Conservation (phyloP, 1,140 invertebrate species). For the Maniola jurtina region DNA sequence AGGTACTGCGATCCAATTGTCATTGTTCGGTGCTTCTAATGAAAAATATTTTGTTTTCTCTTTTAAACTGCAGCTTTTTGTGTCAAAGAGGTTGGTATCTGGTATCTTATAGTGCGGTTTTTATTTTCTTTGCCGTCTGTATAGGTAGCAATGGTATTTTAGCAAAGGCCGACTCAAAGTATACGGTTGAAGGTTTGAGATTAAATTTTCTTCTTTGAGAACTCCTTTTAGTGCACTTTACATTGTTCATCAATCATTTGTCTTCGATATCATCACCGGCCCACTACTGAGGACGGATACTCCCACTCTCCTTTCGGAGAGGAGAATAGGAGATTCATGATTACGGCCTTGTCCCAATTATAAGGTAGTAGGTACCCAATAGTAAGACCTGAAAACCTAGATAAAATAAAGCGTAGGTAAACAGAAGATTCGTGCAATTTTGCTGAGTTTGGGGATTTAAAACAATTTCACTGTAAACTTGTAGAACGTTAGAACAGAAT, state of each 20-base stretch:
- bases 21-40: conserved; percentile 70
- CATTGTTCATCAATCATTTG: too few relatives aligned
- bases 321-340: too few relatives aligned
- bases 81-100: conserved; percentile 47
- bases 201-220: too few relatives aligned
- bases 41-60: conserved; percentile 74
- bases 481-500: too few relatives aligned
- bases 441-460: background rate
- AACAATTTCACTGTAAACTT: background rate
- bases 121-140: conserved; percentile 13
- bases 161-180: background rate
- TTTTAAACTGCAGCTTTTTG: conserved; percentile 54
- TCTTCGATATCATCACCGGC: too few relatives aligned
- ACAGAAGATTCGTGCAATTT: background rate
- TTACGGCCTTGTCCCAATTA: too few relatives aligned
- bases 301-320: too few relatives aligned
- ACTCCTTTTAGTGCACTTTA: too few relatives aligned
- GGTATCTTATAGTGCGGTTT: conserved; percentile 16
- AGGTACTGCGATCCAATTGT: conserved; percentile 70
- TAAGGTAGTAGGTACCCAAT: too few relatives aligned
- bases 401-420: background rate
- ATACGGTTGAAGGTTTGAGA: background rate
- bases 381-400: background rate
- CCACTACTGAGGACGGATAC: too few relatives aligned
- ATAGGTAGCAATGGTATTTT: background rate